A percentile compares a stretch with the other conserved stretches of the same genome.
Evolutionary conservation across 2,888 invertebrate species (phyloP).

Genomic region (Cosmorhoe ocellata): DNA sequence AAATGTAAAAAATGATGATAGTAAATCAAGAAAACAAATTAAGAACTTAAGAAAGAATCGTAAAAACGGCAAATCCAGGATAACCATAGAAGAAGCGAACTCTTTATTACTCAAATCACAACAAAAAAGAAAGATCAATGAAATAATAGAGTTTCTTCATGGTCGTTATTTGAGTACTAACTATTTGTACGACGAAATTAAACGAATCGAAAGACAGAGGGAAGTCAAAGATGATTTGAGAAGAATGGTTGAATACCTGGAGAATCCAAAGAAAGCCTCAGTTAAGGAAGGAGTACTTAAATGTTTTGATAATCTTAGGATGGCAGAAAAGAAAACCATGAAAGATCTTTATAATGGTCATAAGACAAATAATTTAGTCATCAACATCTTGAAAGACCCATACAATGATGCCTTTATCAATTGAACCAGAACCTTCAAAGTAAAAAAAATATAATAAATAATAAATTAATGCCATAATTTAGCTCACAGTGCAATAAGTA

Average conservation of each 20-base stretch:
- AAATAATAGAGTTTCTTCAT: constrained; percentile 39
- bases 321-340: not conserved
- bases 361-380: constrained; percentile 43
- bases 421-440: not conserved
- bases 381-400: constrained; percentile 41
- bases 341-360: constrained; percentile 2
- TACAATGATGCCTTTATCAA: constrained; percentile 37
- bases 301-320: constrained; percentile 27
- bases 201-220: constrained; percentile 39
- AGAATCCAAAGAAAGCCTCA: constrained; percentile 22
- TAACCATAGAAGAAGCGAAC: not conserved
- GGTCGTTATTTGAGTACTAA: constrained; percentile 35
- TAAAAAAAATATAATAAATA: no score
- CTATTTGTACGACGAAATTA: constrained; percentile 50
- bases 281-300: constrained; percentile 35
- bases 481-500: no score
- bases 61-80: not conserved
- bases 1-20: no score
- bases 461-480: no score
- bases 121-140: constrained; percentile 35
- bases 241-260: constrained; percentile 45
- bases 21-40: not conserved
- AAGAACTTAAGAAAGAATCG: no score
- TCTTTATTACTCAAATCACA: constrained; percentile 14
- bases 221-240: constrained; percentile 43